These are phyloP conservation scores for Platysternon megacephalum DNA, from an alignment of 2,113 vertebrate genomes.

Conservation along the genomic window DNA sequence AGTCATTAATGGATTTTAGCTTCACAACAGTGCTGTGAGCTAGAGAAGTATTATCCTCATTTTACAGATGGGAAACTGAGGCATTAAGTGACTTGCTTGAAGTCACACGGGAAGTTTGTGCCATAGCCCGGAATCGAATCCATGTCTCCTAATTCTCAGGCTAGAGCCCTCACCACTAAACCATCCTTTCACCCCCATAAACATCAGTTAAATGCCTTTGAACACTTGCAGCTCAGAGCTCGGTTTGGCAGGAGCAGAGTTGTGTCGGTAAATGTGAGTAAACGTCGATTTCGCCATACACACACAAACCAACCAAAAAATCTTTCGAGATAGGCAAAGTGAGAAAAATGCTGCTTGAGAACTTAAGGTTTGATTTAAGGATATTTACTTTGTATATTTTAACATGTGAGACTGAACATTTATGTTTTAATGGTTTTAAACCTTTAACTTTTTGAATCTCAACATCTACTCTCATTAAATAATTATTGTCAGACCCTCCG, in stretches of 20 bases:
- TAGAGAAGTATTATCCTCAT: not conserved
- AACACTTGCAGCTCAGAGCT: not conserved
- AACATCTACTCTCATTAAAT: not conserved
- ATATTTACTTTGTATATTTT: not conserved
- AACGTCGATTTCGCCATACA: not conserved
- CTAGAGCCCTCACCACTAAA: not conserved
- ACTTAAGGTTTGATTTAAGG: not conserved
- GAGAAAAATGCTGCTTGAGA: not conserved
- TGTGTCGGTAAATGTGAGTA: not conserved
- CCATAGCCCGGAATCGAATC: not conserved
- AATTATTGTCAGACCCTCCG: not conserved
- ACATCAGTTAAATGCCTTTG: not conserved
- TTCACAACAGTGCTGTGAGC: not conserved
- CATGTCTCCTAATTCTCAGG: rapidly evolving
- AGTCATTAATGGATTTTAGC: not conserved
- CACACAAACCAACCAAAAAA: not conserved
- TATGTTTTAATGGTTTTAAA: not conserved
- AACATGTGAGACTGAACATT: not conserved
- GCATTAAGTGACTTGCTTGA: not conserved
- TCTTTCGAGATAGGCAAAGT: not conserved
- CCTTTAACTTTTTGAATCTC: not conserved
- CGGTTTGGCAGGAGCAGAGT: not conserved
- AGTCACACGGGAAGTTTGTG: not conserved
- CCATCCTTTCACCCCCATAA: not conserved
- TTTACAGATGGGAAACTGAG: not conserved